phyloP scores from a whole-genome alignment of 2,113 vertebrate species.

The Saccopteryx leptura region DNA sequence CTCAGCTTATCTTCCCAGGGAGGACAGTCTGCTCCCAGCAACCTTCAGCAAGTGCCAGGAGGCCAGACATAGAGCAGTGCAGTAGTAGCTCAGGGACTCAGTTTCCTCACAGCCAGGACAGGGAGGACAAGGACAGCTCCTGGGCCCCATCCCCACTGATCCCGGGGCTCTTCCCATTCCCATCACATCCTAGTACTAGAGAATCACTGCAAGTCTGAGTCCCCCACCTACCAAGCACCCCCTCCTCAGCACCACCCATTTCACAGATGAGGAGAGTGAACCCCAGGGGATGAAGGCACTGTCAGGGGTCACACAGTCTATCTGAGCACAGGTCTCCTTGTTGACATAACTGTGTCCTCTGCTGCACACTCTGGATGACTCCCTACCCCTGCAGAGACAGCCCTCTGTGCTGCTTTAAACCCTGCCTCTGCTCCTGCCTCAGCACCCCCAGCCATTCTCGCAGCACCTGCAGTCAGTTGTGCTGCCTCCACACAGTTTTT shows the following conservation, averaged over 20 bases:
- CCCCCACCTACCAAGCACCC: not conserved
- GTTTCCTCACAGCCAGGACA: not conserved
- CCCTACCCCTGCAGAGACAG: not conserved
- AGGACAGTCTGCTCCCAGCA: not conserved
- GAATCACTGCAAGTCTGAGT: constrained; percentile 2
- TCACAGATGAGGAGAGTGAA: constrained; percentile 12
- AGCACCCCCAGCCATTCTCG: not conserved
- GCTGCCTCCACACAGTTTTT: not conserved
- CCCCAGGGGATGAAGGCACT: not conserved
- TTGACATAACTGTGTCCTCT: not conserved
- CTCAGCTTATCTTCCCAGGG: not conserved
- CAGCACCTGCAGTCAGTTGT: not conserved
- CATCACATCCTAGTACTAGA: not conserved
- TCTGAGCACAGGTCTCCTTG: not conserved
- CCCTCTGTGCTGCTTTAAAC: not conserved
- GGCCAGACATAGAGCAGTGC: not conserved
- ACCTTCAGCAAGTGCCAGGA: not conserved
- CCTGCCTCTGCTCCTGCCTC: not conserved
- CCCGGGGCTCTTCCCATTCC: not conserved
- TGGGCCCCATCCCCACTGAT: not conserved
- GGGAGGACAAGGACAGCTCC: not conserved
- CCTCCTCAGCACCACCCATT: not conserved
- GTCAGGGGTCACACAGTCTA: not conserved
- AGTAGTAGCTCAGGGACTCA: not conserved
- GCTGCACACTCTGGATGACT: not conserved